These are phyloP conservation scores for Pinctada fucata DNA, from an alignment of 2,888 invertebrate genomes.

Conservation along the genomic window DNA sequence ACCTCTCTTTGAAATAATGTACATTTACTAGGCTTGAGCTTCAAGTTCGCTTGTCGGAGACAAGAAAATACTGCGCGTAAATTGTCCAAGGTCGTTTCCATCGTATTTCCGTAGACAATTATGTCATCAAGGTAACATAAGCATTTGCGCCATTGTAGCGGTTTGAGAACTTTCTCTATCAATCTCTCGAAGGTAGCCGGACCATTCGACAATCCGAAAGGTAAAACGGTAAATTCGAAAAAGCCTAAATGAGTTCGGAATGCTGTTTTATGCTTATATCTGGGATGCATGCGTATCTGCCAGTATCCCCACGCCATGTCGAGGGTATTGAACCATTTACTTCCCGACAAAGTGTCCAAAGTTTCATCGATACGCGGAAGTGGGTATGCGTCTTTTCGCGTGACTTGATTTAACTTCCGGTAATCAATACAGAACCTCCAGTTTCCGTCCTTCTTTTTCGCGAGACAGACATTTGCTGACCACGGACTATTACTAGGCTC, in stretches of 20 bases:
- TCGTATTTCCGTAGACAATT: slow-evolving; percentile 43
- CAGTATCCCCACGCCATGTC: not conserved
- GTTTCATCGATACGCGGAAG: slow-evolving; percentile 4
- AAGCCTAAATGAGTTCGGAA: too few species aligned
- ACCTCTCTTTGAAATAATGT: not conserved
- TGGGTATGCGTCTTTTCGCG: too few species aligned
- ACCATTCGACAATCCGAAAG: slow-evolving; percentile 6
- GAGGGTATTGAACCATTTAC: slow-evolving; percentile 3
- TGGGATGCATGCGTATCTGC: not conserved
- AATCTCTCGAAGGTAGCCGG: not conserved
- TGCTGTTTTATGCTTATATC: too few species aligned
- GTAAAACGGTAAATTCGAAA: not conserved
- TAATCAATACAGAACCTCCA: too few species aligned
- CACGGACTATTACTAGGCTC: too few species aligned
- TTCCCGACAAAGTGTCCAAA: not conserved
- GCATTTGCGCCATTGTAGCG: slow-evolving; percentile 27
- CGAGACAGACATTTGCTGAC: too few species aligned
- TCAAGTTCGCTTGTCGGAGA: slow-evolving; percentile 46
- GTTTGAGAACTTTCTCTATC: not conserved
- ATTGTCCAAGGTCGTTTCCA: slow-evolving; percentile 35
- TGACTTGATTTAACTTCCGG: too few species aligned
- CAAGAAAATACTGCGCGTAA: slow-evolving; percentile 44
- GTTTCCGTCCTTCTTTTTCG: too few species aligned
- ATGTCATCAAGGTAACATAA: slow-evolving; percentile 52
- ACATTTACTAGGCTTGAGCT: slow-evolving; percentile 39